A percentile compares a stretch with the other conserved stretches of the same genome.
phyloP scores from a whole-genome alignment of 2,797 vertebrate genomes.

The Gambelia wislizenii region DNA sequence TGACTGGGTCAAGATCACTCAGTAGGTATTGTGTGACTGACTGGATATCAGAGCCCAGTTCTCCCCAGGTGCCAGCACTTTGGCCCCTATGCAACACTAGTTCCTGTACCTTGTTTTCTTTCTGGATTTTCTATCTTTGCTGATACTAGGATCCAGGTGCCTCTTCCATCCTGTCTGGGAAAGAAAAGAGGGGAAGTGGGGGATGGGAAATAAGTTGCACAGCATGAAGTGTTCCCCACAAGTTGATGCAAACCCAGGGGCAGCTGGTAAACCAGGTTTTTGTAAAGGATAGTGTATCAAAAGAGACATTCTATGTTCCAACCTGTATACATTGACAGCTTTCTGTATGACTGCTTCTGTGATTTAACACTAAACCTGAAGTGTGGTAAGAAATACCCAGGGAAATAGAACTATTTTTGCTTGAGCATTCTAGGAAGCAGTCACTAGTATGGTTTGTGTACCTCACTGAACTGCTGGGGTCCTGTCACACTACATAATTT shows the following conservation, averaged over 20 bases:
- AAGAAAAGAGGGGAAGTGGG: neutral
- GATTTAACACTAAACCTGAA: neutral
- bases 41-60: neutral
- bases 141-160: neutral
- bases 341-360: neutral
- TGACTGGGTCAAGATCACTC: neutral
- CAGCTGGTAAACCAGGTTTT: neutral
- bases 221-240: neutral
- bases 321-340: too few relatives aligned
- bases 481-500: too few relatives aligned
- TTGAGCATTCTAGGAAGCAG: neutral
- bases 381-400: neutral
- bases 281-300: neutral
- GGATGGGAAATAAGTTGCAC: neutral
- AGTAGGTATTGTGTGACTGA: neutral
- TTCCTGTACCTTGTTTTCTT: neutral
- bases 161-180: neutral
- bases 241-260: neutral
- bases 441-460: too few relatives aligned
- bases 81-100: neutral
- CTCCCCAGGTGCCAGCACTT: too few relatives aligned
- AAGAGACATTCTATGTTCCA: too few relatives aligned
- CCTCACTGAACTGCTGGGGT: neutral
- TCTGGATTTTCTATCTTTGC: neutral
- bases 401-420: neutral